Base-by-base conservation (phyloP, 2,113 vertebrate genomes). In the Falcunculus frontatus region DNA sequence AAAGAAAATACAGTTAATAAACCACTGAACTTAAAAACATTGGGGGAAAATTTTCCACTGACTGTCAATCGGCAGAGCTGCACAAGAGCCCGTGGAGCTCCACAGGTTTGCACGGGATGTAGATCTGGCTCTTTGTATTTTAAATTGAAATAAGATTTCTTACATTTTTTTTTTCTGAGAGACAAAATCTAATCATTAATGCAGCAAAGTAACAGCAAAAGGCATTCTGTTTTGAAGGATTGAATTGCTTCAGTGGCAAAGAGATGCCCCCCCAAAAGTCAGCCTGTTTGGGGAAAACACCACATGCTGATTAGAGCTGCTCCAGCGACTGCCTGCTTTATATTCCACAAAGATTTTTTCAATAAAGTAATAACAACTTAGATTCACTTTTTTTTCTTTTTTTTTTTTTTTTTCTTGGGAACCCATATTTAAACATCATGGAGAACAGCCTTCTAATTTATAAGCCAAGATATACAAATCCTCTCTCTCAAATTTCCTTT, bases 391-490 rank as follows among this genome's bases (percentile, higher is more conserved):
- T 39, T 39, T 39, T 39, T 39, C 39, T 39, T 39, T 39, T 39
- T 39, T 39, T 39, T 39, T 39, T 39, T 87, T 62, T 87, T 84
- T 41, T 62, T 44, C 10, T 5, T 9, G n/a, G 39, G 77, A 95
- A 91, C 53, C 68, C 59, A 53, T 75, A 69, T 80, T 93, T 84
- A 97, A 97, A 88, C 84, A 79, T 12, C 79, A 49, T n/a, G 41
- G 87, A 95, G 27, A 76, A 78, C 95, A 97, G 88, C 33, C 30
- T 93, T 95, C 89, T 97, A 76, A 96, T 91, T 97, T 97, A 63
- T 72, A 94, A 95, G 57, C 69, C 89, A 97, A 97, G n/a, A 77
- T 93, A 96, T 18, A 97, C 84, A 97, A 94, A 96, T 93, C 91
- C 65, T 96, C 52, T 94, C 87, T 93, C 79, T 97, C 81, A 64